phyloP scores from a whole-genome alignment of 2,888 invertebrate genomes.

The Rosalia funebris region DNA sequence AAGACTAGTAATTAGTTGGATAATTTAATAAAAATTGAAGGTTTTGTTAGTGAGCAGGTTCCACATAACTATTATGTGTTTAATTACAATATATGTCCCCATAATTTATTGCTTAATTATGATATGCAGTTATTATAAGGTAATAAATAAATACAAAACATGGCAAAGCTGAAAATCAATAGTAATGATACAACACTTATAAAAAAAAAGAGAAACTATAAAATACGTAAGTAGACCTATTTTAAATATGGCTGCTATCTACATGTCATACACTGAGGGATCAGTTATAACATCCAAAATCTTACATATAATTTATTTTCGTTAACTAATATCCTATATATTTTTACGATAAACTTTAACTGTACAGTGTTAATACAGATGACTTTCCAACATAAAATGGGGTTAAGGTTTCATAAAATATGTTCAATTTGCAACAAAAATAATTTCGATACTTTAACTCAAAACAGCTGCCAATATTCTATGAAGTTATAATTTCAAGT shows the following conservation, averaged over 20 bases:
- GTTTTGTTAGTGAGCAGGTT: slow-evolving; percentile 56
- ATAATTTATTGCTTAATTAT: slow-evolving; percentile 37
- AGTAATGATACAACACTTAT: slow-evolving; percentile 32
- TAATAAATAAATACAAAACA: slow-evolving; percentile 35
- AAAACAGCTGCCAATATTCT: too few species aligned
- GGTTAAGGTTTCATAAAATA: slow-evolving; percentile 34
- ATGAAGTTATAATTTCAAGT: too few species aligned
- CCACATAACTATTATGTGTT: slow-evolving; percentile 26
- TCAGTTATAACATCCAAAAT: slow-evolving; percentile 28
- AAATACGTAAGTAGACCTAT: slow-evolving; percentile 37
- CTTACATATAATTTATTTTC: slow-evolving; percentile 29
- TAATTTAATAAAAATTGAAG: slow-evolving; percentile 38
- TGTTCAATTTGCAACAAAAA: slow-evolving; percentile 4
- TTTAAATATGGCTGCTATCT: slow-evolving; percentile 47
- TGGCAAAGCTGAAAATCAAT: slow-evolving; percentile 36
- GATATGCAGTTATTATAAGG: slow-evolving; percentile 39
- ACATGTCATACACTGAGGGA: slow-evolving; percentile 44
- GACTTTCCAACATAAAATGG: slow-evolving; percentile 20
- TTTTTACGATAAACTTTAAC: slow-evolving; percentile 34
- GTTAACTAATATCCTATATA: slow-evolving; percentile 33
- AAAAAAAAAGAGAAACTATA: slow-evolving; percentile 33
- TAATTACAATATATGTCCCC: slow-evolving; percentile 19
- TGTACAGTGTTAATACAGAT: slow-evolving; percentile 33
- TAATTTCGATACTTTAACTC: too few species aligned
- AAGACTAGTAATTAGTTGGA: slow-evolving; percentile 57